Evolutionary conservation across 2,113 vertebrate genomes (phyloP).

Genomic region (Osmerus mordax): DNA sequence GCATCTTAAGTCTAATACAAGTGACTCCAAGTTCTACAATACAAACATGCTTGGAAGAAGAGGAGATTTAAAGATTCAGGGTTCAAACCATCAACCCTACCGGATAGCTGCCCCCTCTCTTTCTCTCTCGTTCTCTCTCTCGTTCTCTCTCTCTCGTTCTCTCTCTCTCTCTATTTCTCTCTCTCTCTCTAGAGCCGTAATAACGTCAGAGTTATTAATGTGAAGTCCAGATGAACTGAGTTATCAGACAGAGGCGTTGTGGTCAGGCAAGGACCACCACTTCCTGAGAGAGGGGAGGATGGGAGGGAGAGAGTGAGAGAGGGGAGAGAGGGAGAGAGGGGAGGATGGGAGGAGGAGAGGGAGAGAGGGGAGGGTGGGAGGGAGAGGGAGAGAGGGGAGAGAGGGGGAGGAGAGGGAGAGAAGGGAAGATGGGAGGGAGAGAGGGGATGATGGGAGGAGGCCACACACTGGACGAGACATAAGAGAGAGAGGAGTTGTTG

Average conservation of each 20-base stretch:
- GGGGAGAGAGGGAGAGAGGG: background rate
- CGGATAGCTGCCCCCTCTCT: too few species aligned
- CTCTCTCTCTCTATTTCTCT: too few species aligned
- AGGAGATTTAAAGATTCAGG: too few species aligned
- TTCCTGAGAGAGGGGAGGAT: too few species aligned
- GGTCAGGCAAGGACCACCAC: background rate
- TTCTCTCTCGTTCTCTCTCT: too few species aligned
- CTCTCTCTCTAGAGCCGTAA: too few species aligned
- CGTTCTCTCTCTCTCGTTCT: too few species aligned
- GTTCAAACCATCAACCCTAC: too few species aligned
- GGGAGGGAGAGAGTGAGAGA: background rate
- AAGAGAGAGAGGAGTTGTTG: background rate
- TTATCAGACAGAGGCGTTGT: background rate
- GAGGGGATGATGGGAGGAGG: background rate
- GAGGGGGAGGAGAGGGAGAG: background rate
- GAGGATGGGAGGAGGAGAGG: background rate
- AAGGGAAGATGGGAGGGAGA: background rate
- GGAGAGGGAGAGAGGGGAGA: background rate
- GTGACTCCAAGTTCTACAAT: too few species aligned
- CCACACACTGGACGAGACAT: background rate
- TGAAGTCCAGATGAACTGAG: background rate
- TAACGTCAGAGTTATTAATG: background rate
- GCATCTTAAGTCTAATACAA: too few species aligned
- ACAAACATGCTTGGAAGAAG: too few species aligned
- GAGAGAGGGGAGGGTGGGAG: background rate